phyloP scores from a whole-genome alignment of 2,797 vertebrate species.

The Catharus ustulatus region DNA sequence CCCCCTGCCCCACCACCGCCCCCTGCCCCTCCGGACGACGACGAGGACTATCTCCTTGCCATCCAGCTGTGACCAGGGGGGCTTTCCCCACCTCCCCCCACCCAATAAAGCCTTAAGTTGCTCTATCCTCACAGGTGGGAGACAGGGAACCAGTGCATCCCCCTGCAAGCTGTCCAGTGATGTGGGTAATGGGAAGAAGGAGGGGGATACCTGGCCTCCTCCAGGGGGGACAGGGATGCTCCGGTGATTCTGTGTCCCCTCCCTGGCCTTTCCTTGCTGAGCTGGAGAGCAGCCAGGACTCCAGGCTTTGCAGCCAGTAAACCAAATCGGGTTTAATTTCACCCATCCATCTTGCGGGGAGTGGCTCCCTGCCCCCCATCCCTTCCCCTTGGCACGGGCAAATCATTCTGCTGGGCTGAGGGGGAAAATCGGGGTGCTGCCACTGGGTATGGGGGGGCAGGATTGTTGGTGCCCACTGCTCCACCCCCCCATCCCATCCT shows the following conservation, averaged over 20 bases:
- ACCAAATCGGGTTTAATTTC: slow-evolving; percentile 57
- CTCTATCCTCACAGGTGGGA: not conserved
- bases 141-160: fast-evolving
- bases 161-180: not conserved
- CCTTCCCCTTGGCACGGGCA: not conserved
- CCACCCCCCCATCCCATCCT: not conserved
- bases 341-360: not conserved
- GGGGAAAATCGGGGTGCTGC: not conserved
- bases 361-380: not conserved
- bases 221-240: fast-evolving
- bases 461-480: not conserved
- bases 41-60: slow-evolving; percentile 83
- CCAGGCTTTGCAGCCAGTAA: slow-evolving; percentile 1
- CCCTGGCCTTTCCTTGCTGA: not conserved
- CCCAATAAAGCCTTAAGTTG: not conserved
- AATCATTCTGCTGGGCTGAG: not conserved
- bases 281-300: slow-evolving; percentile 29
- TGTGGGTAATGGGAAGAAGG: not conserved
- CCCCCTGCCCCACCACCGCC: not conserved
- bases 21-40: slow-evolving; percentile 28
- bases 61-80: slow-evolving; percentile 78
- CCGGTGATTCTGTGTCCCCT: not conserved
- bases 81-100: not conserved
- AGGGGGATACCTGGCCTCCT: not conserved
- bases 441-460: not conserved